A percentile compares a stretch with the other conserved stretches of the same genome.
These are phyloP conservation scores for Philopedon plagiatum DNA, from an alignment of 2,888 invertebrate species.

Conservation along the genomic window DNA sequence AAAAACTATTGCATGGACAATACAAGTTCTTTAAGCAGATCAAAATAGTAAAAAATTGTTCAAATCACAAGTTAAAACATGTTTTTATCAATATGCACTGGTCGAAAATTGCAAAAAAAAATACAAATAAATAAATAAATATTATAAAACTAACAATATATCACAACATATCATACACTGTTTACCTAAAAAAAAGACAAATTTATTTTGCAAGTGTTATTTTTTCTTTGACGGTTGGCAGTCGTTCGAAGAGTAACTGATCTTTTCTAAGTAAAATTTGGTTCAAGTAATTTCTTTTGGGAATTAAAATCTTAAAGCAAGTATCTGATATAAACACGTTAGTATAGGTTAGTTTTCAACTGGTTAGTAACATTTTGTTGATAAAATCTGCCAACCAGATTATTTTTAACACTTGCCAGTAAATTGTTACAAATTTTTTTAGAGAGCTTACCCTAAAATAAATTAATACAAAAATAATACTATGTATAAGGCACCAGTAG, in stretches of 20 bases:
- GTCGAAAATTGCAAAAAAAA: not conserved
- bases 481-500: slow-evolving; percentile 5
- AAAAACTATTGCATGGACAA: slow-evolving; percentile 1
- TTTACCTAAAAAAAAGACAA: slow-evolving; percentile 1
- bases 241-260: too few species aligned
- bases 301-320: too few species aligned
- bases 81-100: not conserved
- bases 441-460: not conserved
- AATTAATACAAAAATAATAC: slow-evolving; percentile 10
- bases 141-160: slow-evolving; percentile 35
- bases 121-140: slow-evolving; percentile 36
- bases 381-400: too few species aligned
- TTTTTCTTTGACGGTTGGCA: too few species aligned
- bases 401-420: not conserved
- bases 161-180: slow-evolving; percentile 39
- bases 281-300: too few species aligned
- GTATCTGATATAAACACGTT: too few species aligned
- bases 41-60: not conserved
- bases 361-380: not conserved
- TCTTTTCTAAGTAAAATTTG: too few species aligned
- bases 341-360: not conserved
- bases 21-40: not conserved
- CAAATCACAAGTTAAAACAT: not conserved
- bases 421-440: not conserved
- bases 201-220: not conserved